Evolutionary conservation across 35 echinoderm and acorn worm genomes (phyloP).

Genomic region (Lytechinus pictus): DNA sequence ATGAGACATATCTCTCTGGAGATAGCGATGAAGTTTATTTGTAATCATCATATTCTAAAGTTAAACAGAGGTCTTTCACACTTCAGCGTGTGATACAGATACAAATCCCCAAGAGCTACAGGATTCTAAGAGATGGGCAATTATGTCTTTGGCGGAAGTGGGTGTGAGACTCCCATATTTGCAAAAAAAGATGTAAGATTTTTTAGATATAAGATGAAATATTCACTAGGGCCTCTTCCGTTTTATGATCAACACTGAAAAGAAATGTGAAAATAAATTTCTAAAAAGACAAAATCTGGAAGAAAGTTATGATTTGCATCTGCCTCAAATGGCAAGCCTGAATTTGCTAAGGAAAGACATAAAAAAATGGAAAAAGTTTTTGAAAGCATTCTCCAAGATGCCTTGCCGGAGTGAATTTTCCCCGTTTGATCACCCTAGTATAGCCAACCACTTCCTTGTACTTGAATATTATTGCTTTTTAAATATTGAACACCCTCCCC

Average conservation of each 20-base stretch:
- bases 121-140: not conserved
- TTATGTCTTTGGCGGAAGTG: not conserved
- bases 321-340: not conserved
- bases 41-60: not conserved
- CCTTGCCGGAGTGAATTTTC: not conserved
- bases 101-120: not conserved
- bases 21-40: not conserved
- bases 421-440: not conserved
- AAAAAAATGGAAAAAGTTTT: not conserved
- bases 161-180: not conserved
- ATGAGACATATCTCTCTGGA: not conserved
- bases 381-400: not conserved
- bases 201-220: not conserved
- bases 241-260: not conserved
- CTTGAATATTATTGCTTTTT: not conserved
- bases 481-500: not conserved
- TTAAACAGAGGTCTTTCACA: not conserved
- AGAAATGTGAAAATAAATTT: not conserved
- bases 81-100: not conserved
- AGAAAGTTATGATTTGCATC: not conserved
- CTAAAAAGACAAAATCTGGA: not conserved
- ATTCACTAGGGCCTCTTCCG: not conserved
- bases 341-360: not conserved
- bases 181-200: not conserved
- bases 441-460: not conserved